These are phyloP conservation scores for Drosophila gunungcola DNA, from an alignment of 1,140 invertebrate species.

Conservation along the genomic window DNA sequence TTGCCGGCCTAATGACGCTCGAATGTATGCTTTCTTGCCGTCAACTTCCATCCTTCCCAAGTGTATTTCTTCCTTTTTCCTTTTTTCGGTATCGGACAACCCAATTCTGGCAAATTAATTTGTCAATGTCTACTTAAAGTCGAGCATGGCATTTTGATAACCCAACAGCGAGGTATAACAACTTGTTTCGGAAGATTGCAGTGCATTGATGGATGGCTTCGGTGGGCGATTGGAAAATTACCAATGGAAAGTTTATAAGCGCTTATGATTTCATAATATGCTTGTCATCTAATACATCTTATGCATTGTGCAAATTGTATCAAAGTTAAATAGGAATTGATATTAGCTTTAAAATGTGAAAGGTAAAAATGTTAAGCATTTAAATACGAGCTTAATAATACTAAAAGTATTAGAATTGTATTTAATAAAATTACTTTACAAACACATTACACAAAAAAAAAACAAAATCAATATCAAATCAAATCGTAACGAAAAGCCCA, in stretches of 20 bases:
- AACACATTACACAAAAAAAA: too few species aligned
- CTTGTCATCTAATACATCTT: too few species aligned
- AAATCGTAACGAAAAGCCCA: too few species aligned
- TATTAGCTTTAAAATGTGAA: too few species aligned
- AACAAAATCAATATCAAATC: too few species aligned
- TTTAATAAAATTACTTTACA: too few species aligned
- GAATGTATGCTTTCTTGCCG: conserved; percentile 41
- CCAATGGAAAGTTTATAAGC: not conserved
- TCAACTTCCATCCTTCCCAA: not conserved
- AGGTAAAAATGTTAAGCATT: too few species aligned
- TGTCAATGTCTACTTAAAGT: conserved; percentile 81
- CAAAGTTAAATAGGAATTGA: too few species aligned
- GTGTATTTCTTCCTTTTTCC: conserved; percentile 5
- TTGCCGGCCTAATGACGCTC: conserved; percentile 64
- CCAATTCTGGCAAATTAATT: conserved; percentile 66
- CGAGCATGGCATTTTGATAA: conserved; percentile 64
- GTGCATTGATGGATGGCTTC: conserved; percentile 34
- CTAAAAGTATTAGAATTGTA: too few species aligned
- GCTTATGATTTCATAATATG: not conserved
- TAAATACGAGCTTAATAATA: too few species aligned
- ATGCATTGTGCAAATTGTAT: too few species aligned
- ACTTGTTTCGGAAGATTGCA: conserved; percentile 27
- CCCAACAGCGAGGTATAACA: conserved; percentile 19
- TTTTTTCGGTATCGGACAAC: conserved; percentile 6
- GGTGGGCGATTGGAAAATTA: conserved; percentile 15